Base-by-base conservation (phyloP, 2,797 vertebrate species). In the Tadarida brasiliensis region DNA sequence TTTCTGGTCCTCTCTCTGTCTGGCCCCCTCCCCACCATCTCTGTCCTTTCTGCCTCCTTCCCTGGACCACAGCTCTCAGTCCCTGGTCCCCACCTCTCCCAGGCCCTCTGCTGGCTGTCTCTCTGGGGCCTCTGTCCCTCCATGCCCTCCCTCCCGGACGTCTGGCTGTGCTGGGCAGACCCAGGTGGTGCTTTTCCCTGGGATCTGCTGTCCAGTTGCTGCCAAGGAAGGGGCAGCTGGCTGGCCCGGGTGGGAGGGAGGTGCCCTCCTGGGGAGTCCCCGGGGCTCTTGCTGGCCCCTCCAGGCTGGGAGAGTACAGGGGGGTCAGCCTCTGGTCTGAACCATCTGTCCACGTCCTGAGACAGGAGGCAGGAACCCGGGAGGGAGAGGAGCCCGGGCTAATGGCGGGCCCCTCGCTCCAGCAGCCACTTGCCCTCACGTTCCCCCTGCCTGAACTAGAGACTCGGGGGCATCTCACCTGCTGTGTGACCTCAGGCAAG, bases 181-280 rank as follows among this genome's bases (percentile, higher is more conserved):
- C 95, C 96, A 96, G 92, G 86, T 87, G 96, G 90, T 1, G 24
- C 54, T 73, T 97, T 95, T 87, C 94, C 95, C 88, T 85, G 44
- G 98, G 87, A 96, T 82, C 88, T 49, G 96, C 90, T 0, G 22
- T 28, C 91, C 97, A 89, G 94, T 97, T 73, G 61, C 96, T 94
- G 94, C 94, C 97, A 96, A 90, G 94, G 93, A 97, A 97, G 89
- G 92, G 97, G 97, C 97, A 97, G 91, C 97, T 95, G 96, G 95
- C 95, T 74, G 90, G 96, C 90, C n/a, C 1, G 19, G 90, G 74
- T 9, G 12, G 97, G 97, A 95, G 96, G 94, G 96, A 94, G 91
- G 94, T 96, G 84, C 87, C 97, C 87, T 96, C 96, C 96, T 68
- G 89, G 97, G 94, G 95, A 80, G 95, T 87, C 77, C 91, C 87